A percentile compares a stretch with the other conserved stretches of the same genome.
Evolutionary conservation across 1,140 invertebrate species (phyloP).

Genomic region (Apis florea): DNA sequence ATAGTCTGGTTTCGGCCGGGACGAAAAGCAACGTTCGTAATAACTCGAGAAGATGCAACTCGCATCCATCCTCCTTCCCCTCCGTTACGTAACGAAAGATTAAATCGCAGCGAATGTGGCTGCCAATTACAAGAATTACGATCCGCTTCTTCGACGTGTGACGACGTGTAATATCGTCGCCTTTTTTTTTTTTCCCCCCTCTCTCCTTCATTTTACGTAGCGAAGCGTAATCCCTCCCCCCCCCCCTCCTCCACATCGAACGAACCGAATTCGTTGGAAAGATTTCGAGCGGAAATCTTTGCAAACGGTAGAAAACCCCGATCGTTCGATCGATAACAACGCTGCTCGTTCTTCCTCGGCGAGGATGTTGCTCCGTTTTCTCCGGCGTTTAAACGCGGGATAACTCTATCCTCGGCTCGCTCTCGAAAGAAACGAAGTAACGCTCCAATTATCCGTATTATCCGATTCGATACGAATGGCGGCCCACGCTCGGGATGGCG

Average conservation of each 20-base stretch:
- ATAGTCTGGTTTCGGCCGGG: too few species aligned
- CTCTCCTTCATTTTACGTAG: too few species aligned
- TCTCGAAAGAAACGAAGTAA: background rate
- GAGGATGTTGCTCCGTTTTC: background rate
- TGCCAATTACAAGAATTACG: conserved; percentile 19
- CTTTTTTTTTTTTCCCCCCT: background rate
- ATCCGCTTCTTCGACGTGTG: background rate
- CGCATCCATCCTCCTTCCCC: background rate
- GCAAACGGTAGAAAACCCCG: too few species aligned
- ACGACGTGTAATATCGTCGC: background rate
- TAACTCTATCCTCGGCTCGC: background rate
- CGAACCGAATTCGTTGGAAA: too few species aligned
- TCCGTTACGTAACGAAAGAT: conserved; percentile 9
- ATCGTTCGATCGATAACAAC: too few species aligned
- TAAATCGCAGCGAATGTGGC: conserved; percentile 1
- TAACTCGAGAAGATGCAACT: background rate
- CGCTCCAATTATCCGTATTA: background rate
- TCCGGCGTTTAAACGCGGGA: background rate
- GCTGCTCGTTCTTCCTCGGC: too few species aligned
- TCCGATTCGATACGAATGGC: background rate
- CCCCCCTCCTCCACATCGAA: too few species aligned
- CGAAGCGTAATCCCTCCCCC: too few species aligned
- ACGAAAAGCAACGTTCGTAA: too few species aligned
- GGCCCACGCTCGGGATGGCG: background rate
- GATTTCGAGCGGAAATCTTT: too few species aligned